Conservation (phyloP, 2,797 vertebrate genomes). For the Buceros bicornis region DNA sequence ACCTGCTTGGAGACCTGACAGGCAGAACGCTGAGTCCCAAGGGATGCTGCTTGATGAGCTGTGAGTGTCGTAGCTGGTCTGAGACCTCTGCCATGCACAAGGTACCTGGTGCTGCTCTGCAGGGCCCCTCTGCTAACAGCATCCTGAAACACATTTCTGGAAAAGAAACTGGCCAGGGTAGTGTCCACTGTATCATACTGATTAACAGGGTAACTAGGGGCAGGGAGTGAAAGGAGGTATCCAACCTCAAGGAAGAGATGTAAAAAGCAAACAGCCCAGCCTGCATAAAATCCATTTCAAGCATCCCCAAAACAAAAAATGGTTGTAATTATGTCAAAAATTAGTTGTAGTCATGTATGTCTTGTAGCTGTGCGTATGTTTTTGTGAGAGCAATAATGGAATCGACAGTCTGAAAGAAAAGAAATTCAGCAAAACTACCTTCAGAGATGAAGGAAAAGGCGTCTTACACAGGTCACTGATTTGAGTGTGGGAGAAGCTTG, state of each 20-base stretch:
- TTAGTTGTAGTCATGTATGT: neutral
- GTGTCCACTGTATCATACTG: neutral
- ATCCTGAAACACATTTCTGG: neutral
- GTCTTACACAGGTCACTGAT: neutral
- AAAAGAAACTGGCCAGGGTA: neutral
- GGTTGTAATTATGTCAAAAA: neutral
- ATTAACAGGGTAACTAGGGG: neutral
- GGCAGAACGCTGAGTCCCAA: neutral
- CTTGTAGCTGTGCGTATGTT: neutral
- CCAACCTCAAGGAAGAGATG: neutral
- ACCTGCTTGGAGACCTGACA: fast-evolving
- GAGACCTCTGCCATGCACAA: neutral
- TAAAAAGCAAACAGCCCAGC: neutral
- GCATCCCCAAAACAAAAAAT: neutral
- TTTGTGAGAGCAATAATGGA: neutral
- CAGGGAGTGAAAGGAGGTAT: neutral
- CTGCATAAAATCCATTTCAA: neutral
- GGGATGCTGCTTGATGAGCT: neutral
- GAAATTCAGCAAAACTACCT: neutral
- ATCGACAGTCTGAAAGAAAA: neutral
- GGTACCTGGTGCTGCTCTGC: neutral
- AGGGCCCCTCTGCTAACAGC: neutral
- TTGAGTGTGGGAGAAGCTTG: neutral
- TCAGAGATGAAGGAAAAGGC: neutral
- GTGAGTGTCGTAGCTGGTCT: neutral